These are phyloP conservation scores for Drosophila oshimai DNA, from an alignment of 1,140 invertebrate genomes.

Conservation along the genomic window DNA sequence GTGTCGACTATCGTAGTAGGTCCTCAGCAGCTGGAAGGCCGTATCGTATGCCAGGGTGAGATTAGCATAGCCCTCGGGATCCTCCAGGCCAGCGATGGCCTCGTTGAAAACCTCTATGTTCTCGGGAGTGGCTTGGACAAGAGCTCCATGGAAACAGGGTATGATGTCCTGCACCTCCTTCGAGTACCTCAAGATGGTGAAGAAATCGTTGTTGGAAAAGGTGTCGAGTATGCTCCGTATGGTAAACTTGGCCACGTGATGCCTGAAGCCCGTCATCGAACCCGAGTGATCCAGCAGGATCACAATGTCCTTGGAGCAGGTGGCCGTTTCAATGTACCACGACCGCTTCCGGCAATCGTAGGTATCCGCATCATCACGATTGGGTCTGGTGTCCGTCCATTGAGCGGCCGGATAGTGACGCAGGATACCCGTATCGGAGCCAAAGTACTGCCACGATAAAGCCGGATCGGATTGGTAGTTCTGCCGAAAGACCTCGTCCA, in stretches of 20 bases:
- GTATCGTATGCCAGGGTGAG: conserved; percentile 91
- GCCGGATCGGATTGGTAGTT: conserved; percentile 95
- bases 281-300: conserved; percentile 97
- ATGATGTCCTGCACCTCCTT: conserved; percentile 87
- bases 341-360: conserved; percentile 94
- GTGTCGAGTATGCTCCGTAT: conserved; percentile 95
- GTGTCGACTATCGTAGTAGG: conserved; percentile 85
- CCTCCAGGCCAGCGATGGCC: conserved; percentile 85
- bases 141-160: conserved; percentile 90
- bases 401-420: conserved; percentile 91
- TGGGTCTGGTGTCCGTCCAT: conserved; percentile 84
- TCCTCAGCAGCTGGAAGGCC: conserved; percentile 93
- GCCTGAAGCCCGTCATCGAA: conserved; percentile 96
- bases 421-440: conserved; percentile 95
- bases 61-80: conserved; percentile 92
- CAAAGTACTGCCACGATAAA: conserved; percentile 98
- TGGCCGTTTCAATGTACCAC: conserved; percentile 98
- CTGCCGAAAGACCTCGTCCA: conserved; percentile 92
- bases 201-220: conserved; percentile 98
- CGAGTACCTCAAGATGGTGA: conserved; percentile 94
- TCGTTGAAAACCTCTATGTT: conserved; percentile 92
- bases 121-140: conserved; percentile 96
- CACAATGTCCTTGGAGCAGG: conserved; percentile 98
- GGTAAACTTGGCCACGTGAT: conserved; percentile 87
- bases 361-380: conserved; percentile 85